These are phyloP conservation scores for Melanogrammus aeglefinus DNA, from an alignment of 2,797 vertebrate species.

Conservation along the genomic window DNA sequence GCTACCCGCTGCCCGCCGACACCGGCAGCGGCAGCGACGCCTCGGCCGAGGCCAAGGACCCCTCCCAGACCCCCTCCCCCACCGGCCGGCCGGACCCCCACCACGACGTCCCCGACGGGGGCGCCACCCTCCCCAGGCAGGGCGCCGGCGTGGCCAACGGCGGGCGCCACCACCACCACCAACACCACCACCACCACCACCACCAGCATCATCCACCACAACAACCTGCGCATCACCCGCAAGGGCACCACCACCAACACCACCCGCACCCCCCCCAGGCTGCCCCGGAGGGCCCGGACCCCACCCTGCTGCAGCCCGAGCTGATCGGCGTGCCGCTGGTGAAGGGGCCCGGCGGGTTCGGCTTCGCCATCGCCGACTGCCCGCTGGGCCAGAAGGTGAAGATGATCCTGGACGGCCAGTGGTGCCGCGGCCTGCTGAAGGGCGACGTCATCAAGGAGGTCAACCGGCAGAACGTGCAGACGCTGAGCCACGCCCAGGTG, in stretches of 20 bases:
- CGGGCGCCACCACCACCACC: conserved; percentile 69
- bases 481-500: conserved; percentile 89
- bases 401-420: conserved; percentile 98
- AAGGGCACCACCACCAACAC: conserved; percentile 10
- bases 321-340: conserved; percentile 86
- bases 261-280: conserved; percentile 38
- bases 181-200: conserved; percentile 52
- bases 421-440: conserved; percentile 93
- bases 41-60: conserved; percentile 75
- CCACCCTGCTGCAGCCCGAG: conserved; percentile 85
- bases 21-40: conserved; percentile 52
- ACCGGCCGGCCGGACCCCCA: conserved; percentile 75
- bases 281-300: conserved; percentile 76
- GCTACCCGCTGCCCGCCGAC: conserved; percentile 94
- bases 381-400: conserved; percentile 95
- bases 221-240: background rate
- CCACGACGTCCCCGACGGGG: conserved; percentile 66
- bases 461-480: conserved; percentile 93
- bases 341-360: conserved; percentile 94
- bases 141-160: conserved; percentile 76
- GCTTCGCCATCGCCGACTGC: conserved; percentile 95
- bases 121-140: conserved; percentile 71
- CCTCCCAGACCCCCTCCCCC: conserved; percentile 69
- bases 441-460: conserved; percentile 97
- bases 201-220: conserved; percentile 55